Base-by-base conservation (phyloP, 2,888 invertebrate genomes). In the Catocala fraxini region DNA sequence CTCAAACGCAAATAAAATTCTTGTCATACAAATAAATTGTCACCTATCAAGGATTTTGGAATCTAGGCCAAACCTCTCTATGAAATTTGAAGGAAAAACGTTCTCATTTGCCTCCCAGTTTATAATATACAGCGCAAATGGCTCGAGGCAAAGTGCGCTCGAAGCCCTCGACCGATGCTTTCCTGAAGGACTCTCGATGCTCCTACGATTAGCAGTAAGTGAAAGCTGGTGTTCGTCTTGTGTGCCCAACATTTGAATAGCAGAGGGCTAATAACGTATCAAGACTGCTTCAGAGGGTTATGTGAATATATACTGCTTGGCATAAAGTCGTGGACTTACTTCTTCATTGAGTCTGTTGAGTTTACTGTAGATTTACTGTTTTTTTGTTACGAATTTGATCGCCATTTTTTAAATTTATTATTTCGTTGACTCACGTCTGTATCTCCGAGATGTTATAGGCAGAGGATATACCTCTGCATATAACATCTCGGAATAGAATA, bases 121-220 rank as follows among this genome's bases (percentile, higher is more conserved):
- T 74, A 74, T 77, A 77, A 75, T 77, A 77, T 66, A 75, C 64
- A 60, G 56, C 54, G 64, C 72, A 75, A 75, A 77, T 77, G 75
- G 70, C 65, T 75, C 49, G 48, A 60, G 39, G 56, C 52, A 56
- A 51, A 73, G 75, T 56, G 77, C 51, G 35, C 71, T 75, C 11
- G 25, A 60, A 35, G 46, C 52, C 57, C 70, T 77, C 63, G 60
- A 64, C 62, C 73, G 59, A 54, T 65, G 55, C 75, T 70, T 59
- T 33, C 15, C 53, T 70, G 57, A 56, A 74, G 77, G 12, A 41
- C 63, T 53, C 72, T 76, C 67, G 66, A 75, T 72, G 68, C 70
- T 70, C 53, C 71, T 51, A 47, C 78, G 78, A 77, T 76, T 77
- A 76, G 59, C 67, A 59, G 56, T 77, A 73, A 76, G 75, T 73